Base-by-base conservation (phyloP, 2,888 invertebrate species). In the Falcaria lacertinaria region DNA sequence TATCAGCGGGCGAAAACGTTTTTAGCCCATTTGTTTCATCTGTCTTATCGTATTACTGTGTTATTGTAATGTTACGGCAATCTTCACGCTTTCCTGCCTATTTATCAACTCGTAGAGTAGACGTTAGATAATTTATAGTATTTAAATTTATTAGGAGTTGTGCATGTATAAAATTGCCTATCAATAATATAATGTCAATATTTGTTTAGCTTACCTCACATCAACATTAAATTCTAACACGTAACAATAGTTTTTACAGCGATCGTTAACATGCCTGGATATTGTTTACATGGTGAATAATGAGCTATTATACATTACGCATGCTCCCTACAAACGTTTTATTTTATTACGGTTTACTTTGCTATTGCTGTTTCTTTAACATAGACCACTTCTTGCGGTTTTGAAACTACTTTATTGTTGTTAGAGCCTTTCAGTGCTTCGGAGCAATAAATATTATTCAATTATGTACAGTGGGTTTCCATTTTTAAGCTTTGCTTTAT, bases 221-320 rank as follows among this genome's bases (percentile, higher is more conserved):
- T 37, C 37, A 22, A 22, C 11, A 11, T 11, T 22, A n/a, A 22
- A 37, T 15, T 37, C 22, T 22, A 36, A 36, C 36, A 19, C 14
- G 22, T 51, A 60, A 61, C 63, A 48, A 54, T 54, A 63, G 52
- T 61, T 67, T 70, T 69, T 67, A 64, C 58, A 53, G 50, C 35
- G 55, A 47, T 48, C 47, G 64, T 63, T 66, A 69, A 64, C 69
- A 57, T 56, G 52, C 53, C 37, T 37, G 33, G 14, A 64, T 66
- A 67, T 64, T 70, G 70, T 70, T 70, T 66, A 71, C 69, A 69
- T 60, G 50, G 51, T 54, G 52, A 51, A 62, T 69, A 68, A 71
- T 69, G 68, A 63, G 63, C 57, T 60, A 62, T 54, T 62, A 60
- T 64, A 65, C 65, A 64, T 61, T 65, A 63, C 55, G 56, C 53